Percentiles rank a stretch among this genome's conserved stretches.
Evolutionary conservation across 2,797 vertebrate species (phyloP).

Genomic region (Sebastolobus alascanus): DNA sequence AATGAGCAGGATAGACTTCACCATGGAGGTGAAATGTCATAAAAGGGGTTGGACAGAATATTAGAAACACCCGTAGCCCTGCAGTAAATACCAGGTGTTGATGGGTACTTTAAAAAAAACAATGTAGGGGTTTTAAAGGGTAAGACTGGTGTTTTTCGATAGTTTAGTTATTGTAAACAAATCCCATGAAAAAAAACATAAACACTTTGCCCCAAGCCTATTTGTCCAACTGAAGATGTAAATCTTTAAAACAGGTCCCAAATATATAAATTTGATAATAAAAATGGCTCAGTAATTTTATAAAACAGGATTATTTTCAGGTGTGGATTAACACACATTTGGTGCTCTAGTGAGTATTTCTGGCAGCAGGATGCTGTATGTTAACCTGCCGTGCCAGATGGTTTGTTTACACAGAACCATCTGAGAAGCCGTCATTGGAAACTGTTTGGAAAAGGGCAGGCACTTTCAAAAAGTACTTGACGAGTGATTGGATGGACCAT

Average conservation of each 20-base stretch:
- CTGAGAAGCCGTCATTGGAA: too few species aligned
- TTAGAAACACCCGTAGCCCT: neutral
- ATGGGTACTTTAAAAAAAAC: neutral
- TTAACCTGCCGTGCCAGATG: too few species aligned
- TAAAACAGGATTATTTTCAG: neutral
- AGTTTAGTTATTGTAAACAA: neutral
- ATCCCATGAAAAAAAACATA: too few species aligned
- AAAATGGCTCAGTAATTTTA: neutral
- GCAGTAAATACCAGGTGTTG: neutral
- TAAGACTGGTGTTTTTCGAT: neutral
- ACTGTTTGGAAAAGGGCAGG: too few species aligned
- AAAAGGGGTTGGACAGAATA: neutral
- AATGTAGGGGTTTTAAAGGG: neutral
- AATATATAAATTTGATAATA: neutral
- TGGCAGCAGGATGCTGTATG: neutral
- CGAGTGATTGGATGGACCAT: too few species aligned
- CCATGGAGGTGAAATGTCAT: neutral
- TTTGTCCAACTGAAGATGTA: neutral
- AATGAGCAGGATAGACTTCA: neutral
- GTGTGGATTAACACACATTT: neutral
- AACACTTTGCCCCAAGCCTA: neutral
- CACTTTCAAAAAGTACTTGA: too few species aligned
- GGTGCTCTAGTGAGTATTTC: neutral
- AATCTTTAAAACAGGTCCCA: neutral
- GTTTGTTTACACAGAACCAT: too few species aligned